These are phyloP conservation scores for Drosophila dunni DNA, from an alignment of 1,140 invertebrate genomes.

Conservation along the genomic window DNA sequence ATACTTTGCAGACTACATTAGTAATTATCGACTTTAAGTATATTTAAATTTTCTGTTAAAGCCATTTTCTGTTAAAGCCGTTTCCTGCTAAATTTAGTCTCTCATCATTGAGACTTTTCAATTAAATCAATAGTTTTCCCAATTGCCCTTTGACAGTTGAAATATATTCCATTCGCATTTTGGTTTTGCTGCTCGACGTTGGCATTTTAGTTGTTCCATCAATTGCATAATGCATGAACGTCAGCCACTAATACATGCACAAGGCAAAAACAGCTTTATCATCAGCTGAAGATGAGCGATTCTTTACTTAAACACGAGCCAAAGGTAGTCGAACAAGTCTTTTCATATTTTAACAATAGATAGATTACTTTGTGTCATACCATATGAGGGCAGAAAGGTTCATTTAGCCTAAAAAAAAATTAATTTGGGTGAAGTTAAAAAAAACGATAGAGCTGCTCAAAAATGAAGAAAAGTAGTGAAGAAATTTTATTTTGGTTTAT, in stretches of 20 bases:
- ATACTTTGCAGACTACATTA: no score
- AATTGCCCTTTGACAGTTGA: constrained; percentile 47
- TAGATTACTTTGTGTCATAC: no score
- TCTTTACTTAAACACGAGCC: not conserved
- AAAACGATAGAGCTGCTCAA: no score
- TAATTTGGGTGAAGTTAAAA: no score
- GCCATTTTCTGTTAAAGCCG: not conserved
- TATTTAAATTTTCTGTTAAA: not conserved
- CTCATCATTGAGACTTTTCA: not conserved
- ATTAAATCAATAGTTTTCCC: constrained; percentile 16
- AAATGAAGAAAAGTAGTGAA: no score
- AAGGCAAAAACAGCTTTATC: not conserved
- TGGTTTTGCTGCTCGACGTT: constrained; percentile 46
- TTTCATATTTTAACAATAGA: no score
- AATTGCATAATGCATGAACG: constrained; percentile 75
- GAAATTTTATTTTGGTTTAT: no score
- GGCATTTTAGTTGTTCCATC: constrained; percentile 31
- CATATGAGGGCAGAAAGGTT: no score
- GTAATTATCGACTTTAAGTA: no score
- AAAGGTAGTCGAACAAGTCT: no score
- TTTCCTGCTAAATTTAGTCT: not conserved
- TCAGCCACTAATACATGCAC: constrained; percentile 38
- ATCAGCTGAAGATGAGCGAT: constrained; percentile 7
- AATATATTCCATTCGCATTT: constrained; percentile 19
- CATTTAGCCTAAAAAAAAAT: no score